Evolutionary conservation across 2,888 invertebrate species (phyloP), one percentile per base, ranked within the genome.

Genomic region (Pyralis farinalis): DNA sequence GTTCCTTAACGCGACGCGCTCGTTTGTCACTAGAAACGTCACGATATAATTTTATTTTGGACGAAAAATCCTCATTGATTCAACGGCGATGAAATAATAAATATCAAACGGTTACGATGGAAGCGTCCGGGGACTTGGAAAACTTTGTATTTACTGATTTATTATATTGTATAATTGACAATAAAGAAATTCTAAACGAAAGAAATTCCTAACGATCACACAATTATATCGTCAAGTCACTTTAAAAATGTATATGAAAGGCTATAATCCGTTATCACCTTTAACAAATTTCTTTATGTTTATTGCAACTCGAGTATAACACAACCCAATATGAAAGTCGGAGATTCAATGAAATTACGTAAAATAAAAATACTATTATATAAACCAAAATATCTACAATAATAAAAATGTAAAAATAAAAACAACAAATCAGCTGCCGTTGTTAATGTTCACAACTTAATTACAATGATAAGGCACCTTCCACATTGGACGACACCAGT

Each of bases 401-500:
- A 56, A 64, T 55, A 63, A 61, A 55, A 60, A 50, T 57, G 56
- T 47, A 43, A 59, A 43, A 55, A 59, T 54, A 58, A 58, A 57
- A 66, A 70, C 67, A 73, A 71, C 67, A 61, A 54, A 58, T 57
- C 56, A 72, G 76, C 72, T 75, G 74, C 76, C 71, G 53, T 59
- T 50, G 70, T 66, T 64, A 54, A 42, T 44, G 45, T 44, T 60
- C 62, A 64, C 63, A 63, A 63, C 60, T 49, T 43, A 46, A 43
- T 44, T 36, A 27, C 16, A 16, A 16, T n/a, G n/a, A n/a, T n/a
- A n/a, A 25, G 25, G 25, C 3, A 1, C 25, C 25, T 25, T n/a
- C n/a, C 3, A n/a, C 3, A 25, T 7, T 25, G n/a, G 25, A 1
- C 25, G 25, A 25, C 21, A 5, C 9, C 10, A 30, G 7, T 31